These are phyloP conservation scores for Ptiloglossa arizonensis DNA, from an alignment of 1,140 invertebrate species.

Conservation along the genomic window DNA sequence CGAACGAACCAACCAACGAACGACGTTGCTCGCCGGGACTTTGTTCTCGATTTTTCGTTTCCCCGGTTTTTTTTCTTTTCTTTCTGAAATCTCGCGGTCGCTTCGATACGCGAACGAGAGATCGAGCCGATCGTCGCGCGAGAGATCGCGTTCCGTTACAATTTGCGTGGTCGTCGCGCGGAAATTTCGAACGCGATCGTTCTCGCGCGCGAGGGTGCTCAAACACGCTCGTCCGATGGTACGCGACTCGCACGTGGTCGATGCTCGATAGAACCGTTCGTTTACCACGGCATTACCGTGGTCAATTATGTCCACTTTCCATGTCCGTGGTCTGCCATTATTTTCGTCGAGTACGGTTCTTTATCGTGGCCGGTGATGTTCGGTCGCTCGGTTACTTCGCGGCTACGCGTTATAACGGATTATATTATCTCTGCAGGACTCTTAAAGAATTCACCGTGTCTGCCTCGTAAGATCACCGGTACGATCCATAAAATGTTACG, in stretches of 20 bases:
- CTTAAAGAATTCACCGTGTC: slow-evolving; percentile 50
- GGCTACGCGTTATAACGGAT: slow-evolving; percentile 52
- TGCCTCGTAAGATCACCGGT: slow-evolving; percentile 58
- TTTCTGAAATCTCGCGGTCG: neutral
- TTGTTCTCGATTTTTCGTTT: too few relatives aligned
- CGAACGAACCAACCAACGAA: too few relatives aligned
- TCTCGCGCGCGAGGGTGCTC: slow-evolving; percentile 18
- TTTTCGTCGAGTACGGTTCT: slow-evolving; percentile 59
- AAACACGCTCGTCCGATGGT: slow-evolving; percentile 32
- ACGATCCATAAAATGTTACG: slow-evolving; percentile 61
- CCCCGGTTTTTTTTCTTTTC: too few relatives aligned
- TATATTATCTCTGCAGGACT: slow-evolving; percentile 56
- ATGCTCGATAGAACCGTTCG: slow-evolving; percentile 64
- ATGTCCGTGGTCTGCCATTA: slow-evolving; percentile 54
- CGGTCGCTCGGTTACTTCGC: slow-evolving; percentile 33
- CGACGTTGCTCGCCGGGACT: too few relatives aligned
- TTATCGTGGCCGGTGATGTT: slow-evolving; percentile 59
- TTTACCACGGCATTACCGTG: slow-evolving; percentile 63
- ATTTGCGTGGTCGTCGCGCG: slow-evolving; percentile 28
- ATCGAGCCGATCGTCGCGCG: neutral
- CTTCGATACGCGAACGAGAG: neutral
- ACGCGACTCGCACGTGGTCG: neutral
- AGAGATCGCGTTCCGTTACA: neutral
- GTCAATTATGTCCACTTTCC: slow-evolving; percentile 63
- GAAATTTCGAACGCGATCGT: slow-evolving; percentile 57